Conservation (phyloP, 2,797 vertebrate genomes). For the Numenius phaeopus region DNA sequence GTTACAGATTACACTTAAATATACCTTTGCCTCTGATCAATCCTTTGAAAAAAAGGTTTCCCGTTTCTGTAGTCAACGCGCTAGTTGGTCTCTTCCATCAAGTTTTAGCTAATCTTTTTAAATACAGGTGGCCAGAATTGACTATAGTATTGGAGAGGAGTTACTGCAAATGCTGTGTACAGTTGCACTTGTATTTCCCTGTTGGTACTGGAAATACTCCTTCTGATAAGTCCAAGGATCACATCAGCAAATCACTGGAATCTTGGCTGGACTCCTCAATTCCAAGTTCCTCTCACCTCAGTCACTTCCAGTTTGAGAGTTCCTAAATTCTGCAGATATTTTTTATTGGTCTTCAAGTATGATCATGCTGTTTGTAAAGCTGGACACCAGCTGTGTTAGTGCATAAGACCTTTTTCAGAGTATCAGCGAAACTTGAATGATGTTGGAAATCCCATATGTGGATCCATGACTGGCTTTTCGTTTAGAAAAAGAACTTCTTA, state of each 20-base stretch:
- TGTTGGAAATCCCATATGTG: not conserved
- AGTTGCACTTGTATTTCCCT: not conserved
- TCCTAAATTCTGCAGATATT: not conserved
- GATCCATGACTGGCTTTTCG: not conserved
- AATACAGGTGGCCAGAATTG: not conserved
- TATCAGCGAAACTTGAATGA: not conserved
- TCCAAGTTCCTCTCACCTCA: not conserved
- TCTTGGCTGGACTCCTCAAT: not conserved
- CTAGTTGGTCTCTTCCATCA: not conserved
- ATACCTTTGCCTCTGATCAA: not conserved
- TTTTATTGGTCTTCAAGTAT: not conserved
- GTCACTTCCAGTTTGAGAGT: not conserved
- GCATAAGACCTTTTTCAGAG: not conserved
- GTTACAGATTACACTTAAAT: not conserved
- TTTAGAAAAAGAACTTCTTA: not conserved
- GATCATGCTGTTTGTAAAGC: not conserved
- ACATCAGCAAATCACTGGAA: not conserved
- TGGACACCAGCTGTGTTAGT: not conserved
- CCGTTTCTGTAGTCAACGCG: not conserved
- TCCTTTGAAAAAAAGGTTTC: not conserved
- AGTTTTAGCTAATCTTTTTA: not conserved
- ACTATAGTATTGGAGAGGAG: not conserved
- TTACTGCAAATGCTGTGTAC: not conserved
- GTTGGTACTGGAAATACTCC: not conserved
- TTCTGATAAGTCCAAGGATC: not conserved